Conservation (phyloP, 2,797 vertebrate genomes). For the Intellagama lesueurii region DNA sequence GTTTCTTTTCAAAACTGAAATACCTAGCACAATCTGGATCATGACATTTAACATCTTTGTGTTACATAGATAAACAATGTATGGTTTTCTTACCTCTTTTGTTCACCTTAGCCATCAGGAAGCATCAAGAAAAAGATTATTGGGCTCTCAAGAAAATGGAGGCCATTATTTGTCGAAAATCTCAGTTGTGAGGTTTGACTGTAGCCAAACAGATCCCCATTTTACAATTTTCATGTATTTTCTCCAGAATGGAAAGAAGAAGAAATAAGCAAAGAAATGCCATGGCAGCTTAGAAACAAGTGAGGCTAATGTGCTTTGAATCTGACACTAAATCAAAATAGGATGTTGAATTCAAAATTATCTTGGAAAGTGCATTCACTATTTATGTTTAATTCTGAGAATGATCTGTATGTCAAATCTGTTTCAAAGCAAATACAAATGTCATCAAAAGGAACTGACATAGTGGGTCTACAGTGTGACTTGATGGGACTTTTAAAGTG, state of each 20-base stretch:
- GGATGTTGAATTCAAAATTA: slow-evolving; percentile 27
- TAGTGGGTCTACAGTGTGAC: not conserved
- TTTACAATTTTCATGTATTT: slow-evolving; percentile 58
- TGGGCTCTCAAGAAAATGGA: slow-evolving; percentile 43
- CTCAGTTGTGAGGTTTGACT: slow-evolving; percentile 14
- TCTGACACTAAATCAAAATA: slow-evolving; percentile 56
- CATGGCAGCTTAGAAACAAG: slow-evolving; percentile 47
- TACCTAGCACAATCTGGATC: not conserved
- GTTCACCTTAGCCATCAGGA: slow-evolving; percentile 21
- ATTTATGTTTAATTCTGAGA: not conserved
- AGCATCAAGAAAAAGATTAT: slow-evolving; percentile 44
- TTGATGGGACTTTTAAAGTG: not conserved
- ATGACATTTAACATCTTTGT: slow-evolving; percentile 11
- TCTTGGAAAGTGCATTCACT: slow-evolving; percentile 36
- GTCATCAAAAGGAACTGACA: not conserved
- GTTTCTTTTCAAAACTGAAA: not conserved
- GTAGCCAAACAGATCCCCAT: slow-evolving; percentile 39
- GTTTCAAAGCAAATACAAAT: not conserved
- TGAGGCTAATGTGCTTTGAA: slow-evolving; percentile 50
- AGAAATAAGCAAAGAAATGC: slow-evolving; percentile 29
- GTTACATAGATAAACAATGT: slow-evolving; percentile 2
- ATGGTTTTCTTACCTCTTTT: not conserved
- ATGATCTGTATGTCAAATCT: not conserved
- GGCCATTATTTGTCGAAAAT: slow-evolving; percentile 12
- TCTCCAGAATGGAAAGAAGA: slow-evolving; percentile 51